A percentile compares a stretch with the other conserved stretches of the same genome.
These are phyloP conservation scores for Mythimna albipuncta DNA, from an alignment of 2,888 invertebrate species.

Conservation along the genomic window DNA sequence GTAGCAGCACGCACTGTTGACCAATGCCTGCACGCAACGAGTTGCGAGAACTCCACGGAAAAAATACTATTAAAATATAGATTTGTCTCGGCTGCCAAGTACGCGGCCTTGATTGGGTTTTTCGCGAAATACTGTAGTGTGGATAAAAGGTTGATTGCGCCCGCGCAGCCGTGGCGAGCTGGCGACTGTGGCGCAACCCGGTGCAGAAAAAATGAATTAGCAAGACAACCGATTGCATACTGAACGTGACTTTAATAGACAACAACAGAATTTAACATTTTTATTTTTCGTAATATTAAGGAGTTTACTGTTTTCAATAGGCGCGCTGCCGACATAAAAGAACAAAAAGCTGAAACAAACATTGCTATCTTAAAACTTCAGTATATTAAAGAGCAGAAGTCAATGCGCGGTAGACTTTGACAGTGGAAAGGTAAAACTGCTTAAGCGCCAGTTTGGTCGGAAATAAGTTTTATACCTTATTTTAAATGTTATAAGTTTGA, in stretches of 20 bases:
- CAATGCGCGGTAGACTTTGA: no score
- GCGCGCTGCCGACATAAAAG: neutral
- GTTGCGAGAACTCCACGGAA: constrained; percentile 75
- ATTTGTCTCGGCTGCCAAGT: constrained; percentile 86
- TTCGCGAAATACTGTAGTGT: constrained; percentile 77
- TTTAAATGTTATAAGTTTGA: no score
- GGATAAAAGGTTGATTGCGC: constrained; percentile 77
- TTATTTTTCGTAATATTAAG: constrained; percentile 37
- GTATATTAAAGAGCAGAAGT: neutral
- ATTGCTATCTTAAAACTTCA: neutral
- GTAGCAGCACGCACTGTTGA: constrained; percentile 78
- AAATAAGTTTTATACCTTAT: no score
- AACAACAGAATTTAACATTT: constrained; percentile 39
- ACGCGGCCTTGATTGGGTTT: constrained; percentile 82
- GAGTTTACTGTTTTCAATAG: neutral
- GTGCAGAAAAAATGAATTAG: constrained; percentile 73
- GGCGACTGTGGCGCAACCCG: constrained; percentile 60
- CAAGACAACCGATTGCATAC: constrained; percentile 74
- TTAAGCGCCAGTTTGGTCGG: no score
- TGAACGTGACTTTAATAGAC: constrained; percentile 75
- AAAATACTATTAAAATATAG: constrained; percentile 80
- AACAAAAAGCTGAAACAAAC: neutral
- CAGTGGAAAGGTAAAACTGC: no score
- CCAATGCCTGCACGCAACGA: constrained; percentile 79
- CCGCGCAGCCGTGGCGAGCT: constrained; percentile 77